phyloP scores from a whole-genome alignment of 37 sponge, comb jelly and placozoan species.

The Mnemiopsis leidyi region DNA sequence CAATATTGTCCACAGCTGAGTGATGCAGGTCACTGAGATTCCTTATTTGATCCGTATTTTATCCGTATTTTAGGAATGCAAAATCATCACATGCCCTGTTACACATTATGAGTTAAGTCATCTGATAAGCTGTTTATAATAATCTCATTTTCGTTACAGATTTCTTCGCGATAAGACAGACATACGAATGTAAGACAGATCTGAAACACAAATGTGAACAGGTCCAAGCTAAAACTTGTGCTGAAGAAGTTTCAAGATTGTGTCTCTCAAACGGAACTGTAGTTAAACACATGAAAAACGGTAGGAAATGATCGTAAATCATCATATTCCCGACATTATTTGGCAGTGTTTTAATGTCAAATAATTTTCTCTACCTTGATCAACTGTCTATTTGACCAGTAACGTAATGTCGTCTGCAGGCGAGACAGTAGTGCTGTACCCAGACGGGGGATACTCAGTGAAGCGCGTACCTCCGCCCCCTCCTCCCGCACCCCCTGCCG shows the following conservation, averaged over 20 bases:
- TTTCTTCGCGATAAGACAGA: conserved; percentile 11
- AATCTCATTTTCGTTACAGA: not conserved
- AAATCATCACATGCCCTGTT: too few species aligned
- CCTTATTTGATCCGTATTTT: too few species aligned
- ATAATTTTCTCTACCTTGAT: too few species aligned
- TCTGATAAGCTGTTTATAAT: too few species aligned
- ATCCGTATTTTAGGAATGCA: too few species aligned
- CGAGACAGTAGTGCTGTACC: conserved; percentile 31
- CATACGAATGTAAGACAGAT: conserved; percentile 12
- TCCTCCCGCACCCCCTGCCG: not conserved
- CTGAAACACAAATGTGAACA: conserved; percentile 41
- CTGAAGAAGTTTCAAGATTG: conserved; percentile 23
- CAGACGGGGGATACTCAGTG: conserved; percentile 44
- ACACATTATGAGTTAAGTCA: too few species aligned
- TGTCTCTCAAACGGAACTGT: conserved; percentile 32
- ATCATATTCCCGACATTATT: too few species aligned
- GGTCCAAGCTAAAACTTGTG: conserved; percentile 35
- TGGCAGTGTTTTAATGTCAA: too few species aligned
- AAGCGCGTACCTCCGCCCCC: conserved; percentile 9
- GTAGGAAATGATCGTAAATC: too few species aligned
- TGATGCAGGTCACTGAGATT: not conserved
- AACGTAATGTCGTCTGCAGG: not conserved
- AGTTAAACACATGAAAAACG: conserved; percentile 43
- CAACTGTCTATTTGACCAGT: too few species aligned
- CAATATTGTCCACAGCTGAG: conserved; percentile 9